A percentile compares a stretch with the other conserved stretches of the same genome.
These are phyloP conservation scores for Thera britannica DNA, from an alignment of 2,888 invertebrate genomes.

Conservation along the genomic window DNA sequence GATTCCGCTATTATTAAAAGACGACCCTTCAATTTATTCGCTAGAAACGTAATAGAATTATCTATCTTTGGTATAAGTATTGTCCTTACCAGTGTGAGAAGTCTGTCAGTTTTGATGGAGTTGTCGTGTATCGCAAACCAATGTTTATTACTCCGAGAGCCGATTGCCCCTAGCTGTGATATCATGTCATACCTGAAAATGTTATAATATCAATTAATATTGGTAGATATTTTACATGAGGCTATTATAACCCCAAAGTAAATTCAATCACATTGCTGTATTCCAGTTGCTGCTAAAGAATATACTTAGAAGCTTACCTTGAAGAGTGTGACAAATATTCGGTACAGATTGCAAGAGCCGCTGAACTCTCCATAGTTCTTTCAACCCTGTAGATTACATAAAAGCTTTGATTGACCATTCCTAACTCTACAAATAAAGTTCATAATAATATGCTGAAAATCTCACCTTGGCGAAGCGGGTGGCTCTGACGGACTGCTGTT, in stretches of 20 bases:
- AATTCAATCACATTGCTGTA: neutral
- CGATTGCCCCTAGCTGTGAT: conserved; percentile 92
- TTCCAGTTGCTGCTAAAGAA: neutral
- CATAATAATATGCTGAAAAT: neutral
- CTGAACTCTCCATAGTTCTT: conserved; percentile 75
- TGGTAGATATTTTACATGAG: too few species aligned
- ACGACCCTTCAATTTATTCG: too few species aligned
- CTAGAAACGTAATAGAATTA: too few species aligned
- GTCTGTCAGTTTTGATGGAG: conserved; percentile 90
- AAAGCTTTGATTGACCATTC: neutral
- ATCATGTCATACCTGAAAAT: conserved; percentile 88
- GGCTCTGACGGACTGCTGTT: conserved; percentile 77
- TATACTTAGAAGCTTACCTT: conserved; percentile 55
- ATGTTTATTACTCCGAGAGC: conserved; percentile 93
- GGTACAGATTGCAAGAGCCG: conserved; percentile 75
- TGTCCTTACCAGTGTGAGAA: conserved; percentile 87
- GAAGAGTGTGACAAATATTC: conserved; percentile 74
- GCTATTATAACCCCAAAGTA: too few species aligned
- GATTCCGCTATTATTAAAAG: too few species aligned
- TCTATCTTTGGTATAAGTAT: too few species aligned
- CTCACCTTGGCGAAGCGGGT: conserved; percentile 72
- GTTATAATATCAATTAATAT: neutral
- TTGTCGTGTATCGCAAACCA: conserved; percentile 96
- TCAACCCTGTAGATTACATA: conserved; percentile 58
- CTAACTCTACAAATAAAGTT: neutral